phyloP scores from a whole-genome alignment of 2,113 vertebrate genomes.

The Corydoras maculifer region DNA sequence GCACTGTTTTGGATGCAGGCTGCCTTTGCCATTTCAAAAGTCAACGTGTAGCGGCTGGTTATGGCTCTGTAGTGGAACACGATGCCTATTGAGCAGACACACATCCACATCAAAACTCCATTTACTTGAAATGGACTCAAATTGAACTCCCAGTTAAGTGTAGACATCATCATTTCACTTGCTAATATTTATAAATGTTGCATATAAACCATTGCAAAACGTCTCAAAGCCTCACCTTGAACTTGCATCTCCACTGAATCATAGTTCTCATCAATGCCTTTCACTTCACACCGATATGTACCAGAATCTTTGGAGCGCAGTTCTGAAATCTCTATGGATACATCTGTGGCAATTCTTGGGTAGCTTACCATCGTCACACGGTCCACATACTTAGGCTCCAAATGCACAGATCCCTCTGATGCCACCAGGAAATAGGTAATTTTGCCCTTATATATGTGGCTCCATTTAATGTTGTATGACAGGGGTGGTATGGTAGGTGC shows the following conservation, averaged over 20 bases:
- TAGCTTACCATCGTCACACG: slow-evolving; percentile 84
- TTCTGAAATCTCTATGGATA: slow-evolving; percentile 78
- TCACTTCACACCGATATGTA: slow-evolving; percentile 86
- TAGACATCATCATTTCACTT: background rate
- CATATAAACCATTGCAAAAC: background rate
- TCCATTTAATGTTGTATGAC: slow-evolving; percentile 89
- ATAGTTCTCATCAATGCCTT: slow-evolving; percentile 81
- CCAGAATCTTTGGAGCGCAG: slow-evolving; percentile 84
- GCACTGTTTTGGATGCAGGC: slow-evolving; percentile 89
- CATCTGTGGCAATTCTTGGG: slow-evolving; percentile 78
- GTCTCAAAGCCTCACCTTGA: slow-evolving; percentile 68
- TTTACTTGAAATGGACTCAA: background rate
- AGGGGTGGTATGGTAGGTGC: slow-evolving; percentile 66
- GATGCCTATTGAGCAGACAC: slow-evolving; percentile 63
- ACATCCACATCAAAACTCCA: background rate
- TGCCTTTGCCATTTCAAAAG: slow-evolving; percentile 82
- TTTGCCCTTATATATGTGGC: slow-evolving; percentile 72
- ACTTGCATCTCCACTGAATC: slow-evolving; percentile 79
- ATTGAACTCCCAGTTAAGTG: background rate
- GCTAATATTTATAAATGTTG: background rate
- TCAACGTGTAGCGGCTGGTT: slow-evolving; percentile 86
- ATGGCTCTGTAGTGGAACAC: slow-evolving; percentile 97
- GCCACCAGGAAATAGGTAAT: slow-evolving; percentile 79
- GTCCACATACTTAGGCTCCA: slow-evolving; percentile 76
- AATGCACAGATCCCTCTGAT: slow-evolving; percentile 68